Base-by-base conservation (phyloP, 2,888 invertebrate species). In the Drosophila colorata region DNA sequence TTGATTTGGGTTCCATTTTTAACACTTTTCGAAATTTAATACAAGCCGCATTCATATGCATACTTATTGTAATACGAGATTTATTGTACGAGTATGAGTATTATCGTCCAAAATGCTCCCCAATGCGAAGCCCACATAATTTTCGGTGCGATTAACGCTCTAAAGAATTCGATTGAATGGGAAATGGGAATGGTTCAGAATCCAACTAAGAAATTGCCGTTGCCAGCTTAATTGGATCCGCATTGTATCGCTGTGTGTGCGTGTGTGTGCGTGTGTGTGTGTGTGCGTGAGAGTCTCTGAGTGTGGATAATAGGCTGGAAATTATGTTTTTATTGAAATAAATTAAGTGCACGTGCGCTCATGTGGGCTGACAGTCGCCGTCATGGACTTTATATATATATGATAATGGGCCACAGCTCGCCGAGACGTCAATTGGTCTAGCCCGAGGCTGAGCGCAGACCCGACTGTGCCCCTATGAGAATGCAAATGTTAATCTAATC, bases 291-390 rank as follows among this genome's bases (percentile, higher is more conserved):
- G 52, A 53, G 48, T 41, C 55, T 41, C 37, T 23, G 74, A 71
- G 81, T 84, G 81, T 72, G 72, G 61, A 88, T 80, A 84, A 80
- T 88, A 87, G 78, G 66, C 84, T 74, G 78, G 74, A 80, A 87
- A 87, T 85, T 77, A 87, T 80, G 77, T 71, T 81, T 87, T 87
- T 89, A 88, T 88, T 89, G 80, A 88, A 84, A 84, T 84, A 89
- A 89, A 88, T 88, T 80, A 87, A 74, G 72, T 89, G 87, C 87
- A 88, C 87, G 89, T 88, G 87, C 84, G 72, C 47, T 43, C 16
- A 88, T 88, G 89, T 80, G 87, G 87, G 87, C 70, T 66, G 64
- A 53, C 65, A 51, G 44, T 43, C 47, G 33, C 16, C 51, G 43
- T 48, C 55, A 61, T 25, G 23, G 20, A 52, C 67, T n/a, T 25